Percentiles rank a stretch among this genome's conserved stretches.
phyloP scores from a whole-genome alignment of 1,140 invertebrate genomes.

The Zaprionus davidi region DNA sequence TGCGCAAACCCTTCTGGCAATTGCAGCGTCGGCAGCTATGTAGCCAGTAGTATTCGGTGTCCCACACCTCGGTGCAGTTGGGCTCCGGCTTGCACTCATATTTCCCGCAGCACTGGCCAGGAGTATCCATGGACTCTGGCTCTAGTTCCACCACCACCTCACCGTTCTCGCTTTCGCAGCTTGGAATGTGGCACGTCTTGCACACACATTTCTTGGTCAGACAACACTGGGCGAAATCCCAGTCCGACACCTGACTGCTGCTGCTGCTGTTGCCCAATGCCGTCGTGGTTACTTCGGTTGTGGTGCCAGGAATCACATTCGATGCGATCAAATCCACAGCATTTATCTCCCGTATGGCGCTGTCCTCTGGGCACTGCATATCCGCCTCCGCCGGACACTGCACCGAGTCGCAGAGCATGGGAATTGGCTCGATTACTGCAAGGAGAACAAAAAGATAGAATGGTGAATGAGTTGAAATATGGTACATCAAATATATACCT shows the following conservation, averaged over 20 bases:
- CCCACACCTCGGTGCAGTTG: slow-evolving; percentile 62
- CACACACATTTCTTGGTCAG: slow-evolving; percentile 72
- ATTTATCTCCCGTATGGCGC: slow-evolving; percentile 59
- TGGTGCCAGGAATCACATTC: slow-evolving; percentile 47
- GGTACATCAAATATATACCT: too few species aligned
- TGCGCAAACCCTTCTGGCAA: slow-evolving; percentile 57
- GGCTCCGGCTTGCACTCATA: slow-evolving; percentile 68
- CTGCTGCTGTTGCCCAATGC: slow-evolving; percentile 32
- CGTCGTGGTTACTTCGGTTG: background rate
- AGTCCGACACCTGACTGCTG: slow-evolving; percentile 47
- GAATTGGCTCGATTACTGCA: slow-evolving; percentile 48
- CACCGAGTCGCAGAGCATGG: slow-evolving; percentile 59
- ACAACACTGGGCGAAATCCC: slow-evolving; percentile 65
- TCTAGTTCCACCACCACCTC: slow-evolving; percentile 65
- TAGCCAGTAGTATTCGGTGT: slow-evolving; percentile 70
- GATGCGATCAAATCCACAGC: slow-evolving; percentile 54
- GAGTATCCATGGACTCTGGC: slow-evolving; percentile 65
- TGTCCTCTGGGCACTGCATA: slow-evolving; percentile 74
- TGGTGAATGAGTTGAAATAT: background rate
- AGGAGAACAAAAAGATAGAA: slow-evolving; percentile 22
- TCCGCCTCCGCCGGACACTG: slow-evolving; percentile 72
- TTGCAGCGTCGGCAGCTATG: slow-evolving; percentile 68
- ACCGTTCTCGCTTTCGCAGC: slow-evolving; percentile 47
- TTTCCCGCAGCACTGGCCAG: slow-evolving; percentile 72
- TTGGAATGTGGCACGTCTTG: slow-evolving; percentile 72